Evolutionary conservation across 2,113 vertebrate species (phyloP), one percentile per base, ranked within the genome.

Genomic region (Neopipo cinnamomea): DNA sequence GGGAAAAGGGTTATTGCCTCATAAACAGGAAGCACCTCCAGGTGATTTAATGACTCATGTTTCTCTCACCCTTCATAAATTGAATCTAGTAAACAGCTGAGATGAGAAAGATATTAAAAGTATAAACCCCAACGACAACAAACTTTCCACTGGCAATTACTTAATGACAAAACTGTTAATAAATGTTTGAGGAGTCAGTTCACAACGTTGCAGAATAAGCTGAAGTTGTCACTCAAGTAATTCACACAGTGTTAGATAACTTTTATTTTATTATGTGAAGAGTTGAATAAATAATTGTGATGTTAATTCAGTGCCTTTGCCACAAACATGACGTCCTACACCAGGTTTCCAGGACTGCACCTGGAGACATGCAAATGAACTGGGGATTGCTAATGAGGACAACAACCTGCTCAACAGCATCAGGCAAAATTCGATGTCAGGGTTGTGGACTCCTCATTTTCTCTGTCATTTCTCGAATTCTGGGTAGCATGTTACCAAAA

Each of bases 21-120:
- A 65, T 95, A 93, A 96, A 89, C 24, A 91, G 68, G 92, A 63
- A 95, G 62, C 46, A 62, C 23, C 86, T 85, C n/a, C 62, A 96
- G 90, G 88, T 91, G 67, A 85, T 94, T 78, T 93, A 95, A 94
- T 84, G 91, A 95, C 86, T 96, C n/a, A 4, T 86, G 95, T 94
- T 97, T 83, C 81, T 39, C 88, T 91, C 17, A 6, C 58, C 52
- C 65, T 95, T 92, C 47, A 80, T 89, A 73, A 75, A 67, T 53
- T 77, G 89, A 46, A 72, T 79, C 30, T 53, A 88, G 83, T 92
- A 85, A 96, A 88, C 79, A 88, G 75, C 30, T 47, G 30, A 88
- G 85, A 71, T 82, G 76, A 92, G 88, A 33, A 56, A 90, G 74
- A 89, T 78, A 87, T 82, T 95, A 72, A 79, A 75, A 93, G 87